Evolutionary conservation across 2,888 invertebrate species (phyloP), one percentile per base, ranked within the genome.

Genomic region (Pristionchus mayeri): DNA sequence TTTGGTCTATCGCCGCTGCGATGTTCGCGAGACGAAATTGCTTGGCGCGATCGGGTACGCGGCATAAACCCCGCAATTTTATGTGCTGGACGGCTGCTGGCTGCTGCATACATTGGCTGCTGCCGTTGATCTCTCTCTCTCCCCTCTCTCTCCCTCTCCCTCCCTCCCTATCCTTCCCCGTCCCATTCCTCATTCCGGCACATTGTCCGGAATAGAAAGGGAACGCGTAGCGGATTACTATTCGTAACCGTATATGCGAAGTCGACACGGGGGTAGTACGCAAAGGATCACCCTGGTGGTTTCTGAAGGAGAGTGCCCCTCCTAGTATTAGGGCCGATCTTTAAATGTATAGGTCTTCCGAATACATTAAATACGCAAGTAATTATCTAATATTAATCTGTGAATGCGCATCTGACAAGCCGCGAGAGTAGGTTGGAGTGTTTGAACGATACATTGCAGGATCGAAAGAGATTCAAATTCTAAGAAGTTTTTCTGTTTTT

Each of bases 41-140:
- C 40, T 57, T 44, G 44, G 13, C 44, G 44, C 44, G 44, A 6
- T 6, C 44, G 44, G 44, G n/a, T n/a, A n/a, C 79, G 37, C 79
- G 27, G 40, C 71, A 71, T 71, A 71, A 71, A n/a, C 71, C 71
- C 13, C n/a, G 54, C 24, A n/a, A n/a, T n/a, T n/a, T n/a, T n/a
- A n/a, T n/a, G n/a, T n/a, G n/a, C n/a, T n/a, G n/a, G n/a, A n/a
- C n/a, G n/a, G n/a, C n/a, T 40, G n/a, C 18, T 34, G n/a, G 4
- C 30, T 71, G 37, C n/a, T 13, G 21, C 60, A 34, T n/a, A n/a
- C n/a, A n/a, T n/a, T n/a, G 44, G 13, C 30, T 13, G 30, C 9
- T 30, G 27, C 63, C 34, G 63, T 63, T 63, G 63, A 63, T 37
- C 71, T 40, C 21, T 13, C n/a, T 24, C 40, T 11, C 18, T 24